phyloP scores from a whole-genome alignment of 1,140 invertebrate species.

The Pseudomyrmex pallidus region DNA sequence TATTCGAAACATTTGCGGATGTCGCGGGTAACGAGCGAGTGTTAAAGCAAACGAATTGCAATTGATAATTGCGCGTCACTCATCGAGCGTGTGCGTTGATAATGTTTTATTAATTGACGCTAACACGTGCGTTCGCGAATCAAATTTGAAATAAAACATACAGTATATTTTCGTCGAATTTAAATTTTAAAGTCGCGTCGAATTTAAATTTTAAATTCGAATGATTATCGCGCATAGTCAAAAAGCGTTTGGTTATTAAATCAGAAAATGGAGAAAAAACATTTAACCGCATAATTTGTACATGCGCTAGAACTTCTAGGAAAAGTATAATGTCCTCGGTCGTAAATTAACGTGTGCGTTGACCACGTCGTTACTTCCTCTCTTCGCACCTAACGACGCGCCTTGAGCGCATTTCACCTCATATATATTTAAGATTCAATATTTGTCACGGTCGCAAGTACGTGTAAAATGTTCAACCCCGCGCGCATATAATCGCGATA shows the following conservation, averaged over 20 bases:
- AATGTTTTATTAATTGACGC: no score
- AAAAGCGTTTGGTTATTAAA: background rate
- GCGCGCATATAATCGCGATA: slow-evolving; percentile 30
- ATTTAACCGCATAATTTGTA: slow-evolving; percentile 55
- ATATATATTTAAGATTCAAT: slow-evolving; percentile 69
- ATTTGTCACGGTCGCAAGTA: slow-evolving; percentile 67
- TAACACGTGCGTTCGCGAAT: background rate
- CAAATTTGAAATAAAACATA: background rate
- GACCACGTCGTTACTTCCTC: slow-evolving; percentile 73
- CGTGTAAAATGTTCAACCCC: slow-evolving; percentile 59
- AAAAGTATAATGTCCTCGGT: slow-evolving; percentile 53
- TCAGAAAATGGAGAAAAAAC: slow-evolving; percentile 42
- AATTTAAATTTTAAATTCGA: background rate
- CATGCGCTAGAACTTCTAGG: slow-evolving; percentile 59
- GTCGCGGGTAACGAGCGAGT: background rate
- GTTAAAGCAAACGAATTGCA: slow-evolving; percentile 15
- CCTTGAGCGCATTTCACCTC: slow-evolving; percentile 68
- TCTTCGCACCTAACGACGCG: slow-evolving; percentile 70
- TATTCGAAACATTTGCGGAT: slow-evolving; percentile 49
- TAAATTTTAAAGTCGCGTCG: background rate
- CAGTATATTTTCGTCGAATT: no score
- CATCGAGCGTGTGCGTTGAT: background rate
- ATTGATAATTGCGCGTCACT: slow-evolving; percentile 11
- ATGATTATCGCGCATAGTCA: background rate
- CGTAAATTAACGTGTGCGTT: slow-evolving; percentile 68